Base-by-base conservation (phyloP, 1,140 invertebrate species). In the Lucilia sericata region DNA sequence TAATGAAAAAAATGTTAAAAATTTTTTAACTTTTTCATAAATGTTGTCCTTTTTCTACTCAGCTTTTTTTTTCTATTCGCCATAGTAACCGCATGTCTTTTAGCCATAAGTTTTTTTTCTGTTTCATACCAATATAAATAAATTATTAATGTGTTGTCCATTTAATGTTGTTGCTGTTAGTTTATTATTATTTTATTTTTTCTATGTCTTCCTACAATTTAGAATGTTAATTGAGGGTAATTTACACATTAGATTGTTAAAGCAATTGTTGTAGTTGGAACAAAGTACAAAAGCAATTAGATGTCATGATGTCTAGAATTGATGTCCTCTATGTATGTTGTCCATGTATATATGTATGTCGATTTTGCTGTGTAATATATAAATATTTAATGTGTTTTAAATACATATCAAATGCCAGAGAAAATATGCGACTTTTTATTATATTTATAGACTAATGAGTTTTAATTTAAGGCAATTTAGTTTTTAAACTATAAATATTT, bases 161-260 rank as follows among this genome's bases (percentile, higher is more conserved):
- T 60, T 60, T 60, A 60, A 60, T 60, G 13, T 60, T 60, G 13
- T 60, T 60, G 14, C 14, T 17, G 17, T n/a, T 17, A 60, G 55
- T 60, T 17, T 17, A 60, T n/a, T 17, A 2, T n/a, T 60, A 14
- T 5, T 60, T 10, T n/a, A n/a, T n/a, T n/a, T 8, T 60, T 60
- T 30, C 25, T 30, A 30, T 30, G 25, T 30, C 42, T 42, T 42
- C 42, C 42, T 42, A 42, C 42, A 42, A 30, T 42, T 42, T 42
- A 42, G 51, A 14, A 14, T 60, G 51, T 60, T 60, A 60, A 60
- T 60, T 60, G 55, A n/a, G 13, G 55, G 55, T n/a, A 60, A 17
- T 60, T 60, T 17, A 60, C 14, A 60, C 55, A n/a, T 60, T 60
- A 60, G 55, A 60, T 60, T 60, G 55, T 60, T 60, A 60, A 60